Evolutionary conservation across 1,140 invertebrate genomes (phyloP).

Genomic region (Camponotus floridanus): DNA sequence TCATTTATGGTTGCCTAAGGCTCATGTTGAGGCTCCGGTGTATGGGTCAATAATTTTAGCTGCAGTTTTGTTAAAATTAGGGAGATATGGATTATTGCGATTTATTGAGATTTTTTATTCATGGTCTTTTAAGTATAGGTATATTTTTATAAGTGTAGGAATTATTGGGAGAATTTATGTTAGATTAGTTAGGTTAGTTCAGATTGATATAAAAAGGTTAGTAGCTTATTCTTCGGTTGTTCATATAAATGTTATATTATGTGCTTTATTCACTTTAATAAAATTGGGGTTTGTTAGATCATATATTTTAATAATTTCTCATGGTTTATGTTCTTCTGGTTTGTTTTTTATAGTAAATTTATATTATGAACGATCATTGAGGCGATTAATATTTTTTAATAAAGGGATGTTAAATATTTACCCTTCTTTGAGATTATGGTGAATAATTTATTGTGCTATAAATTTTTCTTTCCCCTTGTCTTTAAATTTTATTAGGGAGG

Average conservation of each 20-base stretch:
- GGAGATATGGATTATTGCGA: no score
- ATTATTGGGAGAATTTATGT: constrained; percentile 87
- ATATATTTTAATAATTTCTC: constrained; percentile 88
- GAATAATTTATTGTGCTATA: not conserved
- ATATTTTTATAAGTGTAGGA: constrained; percentile 86
- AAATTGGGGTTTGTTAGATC: constrained; percentile 77
- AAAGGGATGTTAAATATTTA: constrained; percentile 78
- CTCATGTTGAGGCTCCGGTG: no score
- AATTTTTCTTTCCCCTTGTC: constrained; percentile 71
- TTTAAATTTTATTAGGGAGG: constrained; percentile 83
- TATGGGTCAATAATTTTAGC: no score
- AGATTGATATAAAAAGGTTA: constrained; percentile 88
- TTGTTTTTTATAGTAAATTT: constrained; percentile 90
- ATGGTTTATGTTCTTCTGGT: constrained; percentile 89
- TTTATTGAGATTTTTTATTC: no score
- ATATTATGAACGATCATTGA: constrained; percentile 86
- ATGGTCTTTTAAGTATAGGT: constrained; percentile 76
- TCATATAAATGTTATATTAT: constrained; percentile 81
- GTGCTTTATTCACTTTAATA: not conserved
- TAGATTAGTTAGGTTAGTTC: constrained; percentile 88
- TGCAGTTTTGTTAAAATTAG: no score
- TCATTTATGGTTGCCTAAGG: no score
- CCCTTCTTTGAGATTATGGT: no score
- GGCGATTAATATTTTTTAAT: constrained; percentile 83
- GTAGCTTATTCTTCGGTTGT: constrained; percentile 88